Percentiles rank a stretch among this genome's conserved stretches.
Evolutionary conservation across 2,113 vertebrate genomes (phyloP).

Genomic region (Cryptoleucopteryx plumbea): DNA sequence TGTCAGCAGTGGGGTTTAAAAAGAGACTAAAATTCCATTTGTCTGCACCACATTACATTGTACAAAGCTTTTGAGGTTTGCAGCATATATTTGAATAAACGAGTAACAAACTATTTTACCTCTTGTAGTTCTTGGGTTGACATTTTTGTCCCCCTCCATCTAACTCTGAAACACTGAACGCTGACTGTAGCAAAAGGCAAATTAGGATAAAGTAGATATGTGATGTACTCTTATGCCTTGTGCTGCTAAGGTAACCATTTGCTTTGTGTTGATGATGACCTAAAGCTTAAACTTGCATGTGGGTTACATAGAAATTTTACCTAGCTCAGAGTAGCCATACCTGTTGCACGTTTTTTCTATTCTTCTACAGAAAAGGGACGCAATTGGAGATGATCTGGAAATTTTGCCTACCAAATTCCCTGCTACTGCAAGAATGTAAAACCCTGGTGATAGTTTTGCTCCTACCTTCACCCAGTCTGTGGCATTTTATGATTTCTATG

Average conservation of each 20-base stretch:
- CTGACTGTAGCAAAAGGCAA: background rate
- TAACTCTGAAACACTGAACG: background rate
- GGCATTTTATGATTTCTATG: background rate
- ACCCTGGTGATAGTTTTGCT: background rate
- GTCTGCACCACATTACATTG: background rate
- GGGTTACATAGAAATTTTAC: background rate
- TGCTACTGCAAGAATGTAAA: background rate
- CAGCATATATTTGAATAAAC: rapidly evolving
- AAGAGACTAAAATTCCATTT: background rate
- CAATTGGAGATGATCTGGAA: background rate
- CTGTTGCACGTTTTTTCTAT: background rate
- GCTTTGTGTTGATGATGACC: background rate
- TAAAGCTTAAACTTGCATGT: background rate
- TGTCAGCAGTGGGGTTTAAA: background rate
- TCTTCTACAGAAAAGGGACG: background rate
- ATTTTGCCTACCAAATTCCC: background rate
- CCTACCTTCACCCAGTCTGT: background rate
- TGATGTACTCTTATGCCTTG: background rate
- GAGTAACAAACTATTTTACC: background rate
- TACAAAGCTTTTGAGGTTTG: background rate
- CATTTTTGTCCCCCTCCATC: background rate
- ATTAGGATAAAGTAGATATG: background rate
- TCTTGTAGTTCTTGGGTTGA: background rate
- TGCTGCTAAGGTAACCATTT: background rate
- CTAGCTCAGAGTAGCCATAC: background rate